phyloP scores from a whole-genome alignment of 2,797 vertebrate species.

The Pseudocheirus occidentalis region DNA sequence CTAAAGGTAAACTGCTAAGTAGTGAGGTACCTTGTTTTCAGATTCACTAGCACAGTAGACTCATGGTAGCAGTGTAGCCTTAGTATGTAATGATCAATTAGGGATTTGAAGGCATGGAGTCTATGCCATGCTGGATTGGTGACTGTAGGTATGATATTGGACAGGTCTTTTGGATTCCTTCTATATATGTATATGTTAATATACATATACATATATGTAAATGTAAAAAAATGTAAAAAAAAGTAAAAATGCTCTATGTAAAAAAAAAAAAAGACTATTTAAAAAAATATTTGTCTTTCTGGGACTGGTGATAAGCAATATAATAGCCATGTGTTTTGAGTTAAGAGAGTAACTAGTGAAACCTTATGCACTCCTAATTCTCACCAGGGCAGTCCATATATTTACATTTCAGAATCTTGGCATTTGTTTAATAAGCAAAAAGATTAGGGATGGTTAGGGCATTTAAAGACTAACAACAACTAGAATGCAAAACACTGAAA shows the following conservation, averaged over 20 bases:
- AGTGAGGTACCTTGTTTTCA: neutral
- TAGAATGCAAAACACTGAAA: neutral
- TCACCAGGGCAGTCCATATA: neutral
- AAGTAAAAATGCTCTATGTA: no score
- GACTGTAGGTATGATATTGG: no score
- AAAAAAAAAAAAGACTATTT: neutral
- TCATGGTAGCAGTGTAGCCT: neutral
- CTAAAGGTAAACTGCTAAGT: neutral
- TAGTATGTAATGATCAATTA: neutral
- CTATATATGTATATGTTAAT: no score
- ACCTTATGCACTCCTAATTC: neutral
- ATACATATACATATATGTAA: no score
- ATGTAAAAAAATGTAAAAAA: no score
- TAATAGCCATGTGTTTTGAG: neutral
- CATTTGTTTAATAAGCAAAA: neutral
- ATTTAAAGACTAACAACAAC: neutral
- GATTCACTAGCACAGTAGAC: neutral
- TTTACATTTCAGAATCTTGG: neutral
- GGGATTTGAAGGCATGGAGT: neutral
- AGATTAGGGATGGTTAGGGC: neutral
- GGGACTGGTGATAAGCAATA: neutral
- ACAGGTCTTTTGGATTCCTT: neutral
- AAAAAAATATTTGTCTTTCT: neutral
- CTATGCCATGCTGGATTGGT: neutral
- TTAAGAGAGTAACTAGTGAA: neutral